Conservation (phyloP, 2,888 invertebrate species). For the Rapana venosa region DNA sequence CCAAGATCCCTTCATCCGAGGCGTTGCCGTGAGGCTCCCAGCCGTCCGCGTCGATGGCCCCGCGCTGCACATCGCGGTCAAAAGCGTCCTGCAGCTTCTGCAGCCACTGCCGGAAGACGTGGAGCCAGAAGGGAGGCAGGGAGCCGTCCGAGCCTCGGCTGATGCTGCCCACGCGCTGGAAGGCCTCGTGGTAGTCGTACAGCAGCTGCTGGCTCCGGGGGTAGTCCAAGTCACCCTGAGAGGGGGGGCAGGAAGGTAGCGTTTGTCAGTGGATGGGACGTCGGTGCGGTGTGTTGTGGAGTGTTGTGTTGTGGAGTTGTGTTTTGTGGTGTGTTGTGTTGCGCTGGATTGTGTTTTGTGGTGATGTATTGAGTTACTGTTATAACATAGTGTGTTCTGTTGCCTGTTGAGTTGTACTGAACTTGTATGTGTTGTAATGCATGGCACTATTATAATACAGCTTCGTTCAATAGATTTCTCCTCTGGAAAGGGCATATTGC, state of each 20-base stretch:
- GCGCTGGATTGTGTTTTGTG: too few relatives aligned
- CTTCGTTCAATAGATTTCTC: too few relatives aligned
- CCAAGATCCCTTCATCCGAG: slow-evolving; percentile 93
- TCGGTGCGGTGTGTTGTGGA: too few relatives aligned
- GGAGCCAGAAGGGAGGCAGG: slow-evolving; percentile 95
- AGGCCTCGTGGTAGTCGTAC: slow-evolving; percentile 96
- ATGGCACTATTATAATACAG: too few relatives aligned
- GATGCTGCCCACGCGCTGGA: slow-evolving; percentile 92
- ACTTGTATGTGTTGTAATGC: too few relatives aligned
- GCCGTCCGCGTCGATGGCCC: slow-evolving; percentile 86
- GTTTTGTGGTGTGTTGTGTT: too few relatives aligned
- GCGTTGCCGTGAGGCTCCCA: slow-evolving; percentile 89
- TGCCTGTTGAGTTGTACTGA: too few relatives aligned
- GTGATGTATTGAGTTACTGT: too few relatives aligned
- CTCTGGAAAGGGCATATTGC: too few relatives aligned
- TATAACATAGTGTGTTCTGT: too few relatives aligned
- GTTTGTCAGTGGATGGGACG: background rate
- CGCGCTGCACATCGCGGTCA: slow-evolving; percentile 87
- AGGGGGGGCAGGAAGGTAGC: background rate
- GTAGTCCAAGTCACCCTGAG: slow-evolving; percentile 92
- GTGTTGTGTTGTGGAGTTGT: too few relatives aligned
- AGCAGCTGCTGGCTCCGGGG: slow-evolving; percentile 94
- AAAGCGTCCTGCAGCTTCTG: slow-evolving; percentile 90
- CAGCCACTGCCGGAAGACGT: slow-evolving; percentile 95
- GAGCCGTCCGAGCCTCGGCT: slow-evolving; percentile 96